These are phyloP conservation scores for Acropora tenuis DNA, from an alignment of 64 coral and sea anemone genomes.

Conservation along the genomic window DNA sequence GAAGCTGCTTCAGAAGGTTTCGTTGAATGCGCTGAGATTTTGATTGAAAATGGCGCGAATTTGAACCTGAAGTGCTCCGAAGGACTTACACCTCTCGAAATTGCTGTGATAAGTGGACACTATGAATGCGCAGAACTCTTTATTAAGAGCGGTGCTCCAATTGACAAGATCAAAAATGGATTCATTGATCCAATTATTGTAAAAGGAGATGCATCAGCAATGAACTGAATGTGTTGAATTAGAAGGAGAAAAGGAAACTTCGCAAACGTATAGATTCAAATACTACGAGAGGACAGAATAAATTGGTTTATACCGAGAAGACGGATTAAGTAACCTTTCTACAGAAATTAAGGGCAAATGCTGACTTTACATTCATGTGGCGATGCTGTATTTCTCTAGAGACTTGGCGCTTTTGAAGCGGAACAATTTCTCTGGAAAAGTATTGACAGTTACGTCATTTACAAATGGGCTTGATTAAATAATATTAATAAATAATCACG, in stretches of 20 bases:
- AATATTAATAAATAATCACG: too few species aligned
- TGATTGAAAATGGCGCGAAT: slow-evolving; percentile 58
- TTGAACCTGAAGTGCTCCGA: slow-evolving; percentile 39
- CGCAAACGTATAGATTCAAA: too few species aligned
- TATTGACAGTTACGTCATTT: too few species aligned
- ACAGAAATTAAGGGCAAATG: too few species aligned
- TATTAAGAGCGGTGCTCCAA: slow-evolving; percentile 49
- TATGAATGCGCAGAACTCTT: slow-evolving; percentile 67
- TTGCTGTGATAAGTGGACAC: slow-evolving; percentile 39
- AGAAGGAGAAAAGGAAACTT: background rate
- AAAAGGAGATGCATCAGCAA: background rate
- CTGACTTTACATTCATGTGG: too few species aligned
- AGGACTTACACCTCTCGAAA: slow-evolving; percentile 44
- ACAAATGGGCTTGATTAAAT: too few species aligned
- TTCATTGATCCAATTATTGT: slow-evolving; percentile 31
- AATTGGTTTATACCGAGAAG: too few species aligned
- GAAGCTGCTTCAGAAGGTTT: slow-evolving; percentile 49
- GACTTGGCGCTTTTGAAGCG: too few species aligned
- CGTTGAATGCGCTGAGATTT: slow-evolving; percentile 42
- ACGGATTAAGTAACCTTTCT: too few species aligned
- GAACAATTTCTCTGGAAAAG: too few species aligned
- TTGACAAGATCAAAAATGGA: slow-evolving; percentile 65
- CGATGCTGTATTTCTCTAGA: too few species aligned
- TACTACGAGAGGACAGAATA: too few species aligned
- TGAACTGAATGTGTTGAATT: background rate